Evolutionary conservation across 2,888 invertebrate genomes (phyloP).

Genomic region (Aleiodes leptofemur): DNA sequence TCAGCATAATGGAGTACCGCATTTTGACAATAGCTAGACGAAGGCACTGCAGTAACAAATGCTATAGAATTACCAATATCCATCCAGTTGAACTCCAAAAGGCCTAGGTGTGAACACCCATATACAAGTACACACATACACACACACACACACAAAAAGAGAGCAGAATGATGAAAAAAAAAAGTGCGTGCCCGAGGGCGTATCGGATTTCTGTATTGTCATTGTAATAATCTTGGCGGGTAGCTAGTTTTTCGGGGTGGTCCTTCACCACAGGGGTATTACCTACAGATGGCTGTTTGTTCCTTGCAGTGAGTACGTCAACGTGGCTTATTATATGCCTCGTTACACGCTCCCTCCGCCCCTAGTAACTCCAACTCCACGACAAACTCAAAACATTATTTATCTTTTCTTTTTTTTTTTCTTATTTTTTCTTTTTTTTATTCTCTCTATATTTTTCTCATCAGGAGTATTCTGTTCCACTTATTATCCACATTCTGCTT

Average conservation of each 20-base stretch:
- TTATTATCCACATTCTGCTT: neutral
- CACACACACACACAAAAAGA: slow-evolving; percentile 14
- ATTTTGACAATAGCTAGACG: slow-evolving; percentile 44
- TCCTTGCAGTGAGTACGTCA: slow-evolving; percentile 65
- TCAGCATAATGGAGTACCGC: slow-evolving; percentile 40
- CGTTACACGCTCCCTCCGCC: slow-evolving; percentile 64
- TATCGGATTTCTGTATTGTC: slow-evolving; percentile 75
- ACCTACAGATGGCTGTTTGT: slow-evolving; percentile 75
- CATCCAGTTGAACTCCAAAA: slow-evolving; percentile 27
- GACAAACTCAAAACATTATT: slow-evolving; percentile 10
- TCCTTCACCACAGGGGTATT: slow-evolving; percentile 72
- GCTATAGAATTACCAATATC: slow-evolving; percentile 62
- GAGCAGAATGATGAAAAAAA: slow-evolving; percentile 43
- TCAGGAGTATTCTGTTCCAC: neutral
- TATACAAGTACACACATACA: too few species aligned
- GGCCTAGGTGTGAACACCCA: slow-evolving; percentile 48
- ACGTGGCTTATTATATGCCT: slow-evolving; percentile 74
- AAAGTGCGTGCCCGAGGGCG: slow-evolving; percentile 71
- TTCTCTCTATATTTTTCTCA: slow-evolving; percentile 16
- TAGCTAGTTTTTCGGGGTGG: slow-evolving; percentile 74
- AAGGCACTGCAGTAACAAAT: slow-evolving; percentile 61
- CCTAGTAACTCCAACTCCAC: slow-evolving; percentile 41
- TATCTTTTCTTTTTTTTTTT: slow-evolving; percentile 27
- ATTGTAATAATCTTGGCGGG: slow-evolving; percentile 74
- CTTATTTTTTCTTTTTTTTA: slow-evolving; percentile 22